Percentiles rank a stretch among this genome's conserved stretches.
These are phyloP conservation scores for Ashinkailepas kermadecensis DNA, from an alignment of 2,888 invertebrate species.

Conservation along the genomic window DNA sequence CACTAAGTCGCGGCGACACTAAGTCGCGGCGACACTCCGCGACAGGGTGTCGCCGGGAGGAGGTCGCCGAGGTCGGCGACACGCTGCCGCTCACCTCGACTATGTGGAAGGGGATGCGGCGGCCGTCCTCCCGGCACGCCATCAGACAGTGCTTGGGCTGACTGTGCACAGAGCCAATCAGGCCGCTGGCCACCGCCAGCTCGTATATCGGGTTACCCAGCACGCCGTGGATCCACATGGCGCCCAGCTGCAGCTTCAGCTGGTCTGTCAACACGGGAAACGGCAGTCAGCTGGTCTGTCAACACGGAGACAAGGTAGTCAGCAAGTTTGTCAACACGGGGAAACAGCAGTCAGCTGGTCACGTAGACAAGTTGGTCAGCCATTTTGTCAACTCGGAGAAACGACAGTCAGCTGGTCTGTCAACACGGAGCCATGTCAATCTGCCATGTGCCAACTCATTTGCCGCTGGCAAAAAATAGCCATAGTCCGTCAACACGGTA, in stretches of 20 bases:
- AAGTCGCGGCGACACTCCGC: too few relatives aligned
- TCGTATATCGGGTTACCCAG: constrained; percentile 47
- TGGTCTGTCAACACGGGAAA: constrained; percentile 37
- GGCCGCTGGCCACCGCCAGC: constrained; percentile 49
- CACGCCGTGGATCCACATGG: constrained; percentile 48
- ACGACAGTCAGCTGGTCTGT: too few relatives aligned
- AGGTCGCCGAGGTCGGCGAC: too few relatives aligned
- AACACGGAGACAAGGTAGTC: constrained; percentile 26
- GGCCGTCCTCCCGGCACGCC: constrained; percentile 80
- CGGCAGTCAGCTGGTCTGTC: constrained; percentile 38
- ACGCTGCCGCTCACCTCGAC: constrained; percentile 46
- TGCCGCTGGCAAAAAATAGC: too few relatives aligned
- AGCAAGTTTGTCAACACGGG: constrained; percentile 37
- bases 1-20: too few relatives aligned
- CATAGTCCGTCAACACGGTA: constrained; percentile 33
- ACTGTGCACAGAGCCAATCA: constrained; percentile 72
- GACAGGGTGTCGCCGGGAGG: too few relatives aligned
- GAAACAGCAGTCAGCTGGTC: neutral
- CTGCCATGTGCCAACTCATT: too few relatives aligned
- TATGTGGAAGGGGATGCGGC: constrained; percentile 71
- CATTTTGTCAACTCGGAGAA: too few relatives aligned
- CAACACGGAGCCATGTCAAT: too few relatives aligned
- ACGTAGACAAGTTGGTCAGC: too few relatives aligned
- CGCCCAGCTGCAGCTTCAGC: constrained; percentile 45
- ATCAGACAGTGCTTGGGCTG: constrained; percentile 83